A percentile compares a stretch with the other conserved stretches of the same genome.
These are phyloP conservation scores for Sminthurides bifidus DNA, from an alignment of 1,140 invertebrate genomes.

Conservation along the genomic window DNA sequence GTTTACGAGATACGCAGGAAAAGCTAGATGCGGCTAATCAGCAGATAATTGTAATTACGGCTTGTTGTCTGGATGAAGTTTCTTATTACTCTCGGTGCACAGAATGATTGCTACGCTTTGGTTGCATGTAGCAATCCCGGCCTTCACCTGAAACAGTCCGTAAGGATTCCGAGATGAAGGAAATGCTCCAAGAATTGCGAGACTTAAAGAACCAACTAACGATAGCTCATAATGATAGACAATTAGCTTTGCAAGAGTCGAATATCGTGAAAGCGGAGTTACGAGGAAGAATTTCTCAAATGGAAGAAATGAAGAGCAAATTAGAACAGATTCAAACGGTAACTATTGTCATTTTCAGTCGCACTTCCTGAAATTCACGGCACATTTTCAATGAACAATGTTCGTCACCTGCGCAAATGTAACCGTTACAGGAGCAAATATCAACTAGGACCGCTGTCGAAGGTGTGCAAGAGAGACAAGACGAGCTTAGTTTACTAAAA, in stretches of 20 bases:
- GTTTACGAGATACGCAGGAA: constrained; percentile 8
- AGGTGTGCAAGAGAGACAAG: constrained; percentile 21
- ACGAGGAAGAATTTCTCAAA: constrained; percentile 12
- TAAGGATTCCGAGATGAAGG: constrained; percentile 7
- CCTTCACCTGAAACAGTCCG: neutral
- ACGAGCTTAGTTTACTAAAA: constrained; percentile 14
- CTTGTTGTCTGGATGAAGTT: neutral
- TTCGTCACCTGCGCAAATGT: neutral
- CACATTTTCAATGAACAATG: neutral
- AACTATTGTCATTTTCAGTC: neutral
- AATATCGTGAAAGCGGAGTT: constrained; percentile 20
- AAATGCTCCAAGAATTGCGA: constrained; percentile 10
- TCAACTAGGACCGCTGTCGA: constrained; percentile 10
- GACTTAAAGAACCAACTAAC: constrained; percentile 9
- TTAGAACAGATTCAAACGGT: constrained; percentile 17
- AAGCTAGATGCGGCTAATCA: constrained; percentile 5
- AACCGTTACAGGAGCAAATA: constrained; percentile 9
- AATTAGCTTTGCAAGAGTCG: constrained; percentile 13
- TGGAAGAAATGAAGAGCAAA: constrained; percentile 16
- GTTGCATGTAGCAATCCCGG: neutral
- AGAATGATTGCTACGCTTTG: neutral
- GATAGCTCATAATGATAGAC: constrained; percentile 19
- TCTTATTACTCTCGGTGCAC: neutral
- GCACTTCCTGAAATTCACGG: neutral
- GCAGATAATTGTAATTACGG: neutral